Evolutionary conservation across 2,113 vertebrate genomes (phyloP).

Genomic region (Gadus macrocephalus): DNA sequence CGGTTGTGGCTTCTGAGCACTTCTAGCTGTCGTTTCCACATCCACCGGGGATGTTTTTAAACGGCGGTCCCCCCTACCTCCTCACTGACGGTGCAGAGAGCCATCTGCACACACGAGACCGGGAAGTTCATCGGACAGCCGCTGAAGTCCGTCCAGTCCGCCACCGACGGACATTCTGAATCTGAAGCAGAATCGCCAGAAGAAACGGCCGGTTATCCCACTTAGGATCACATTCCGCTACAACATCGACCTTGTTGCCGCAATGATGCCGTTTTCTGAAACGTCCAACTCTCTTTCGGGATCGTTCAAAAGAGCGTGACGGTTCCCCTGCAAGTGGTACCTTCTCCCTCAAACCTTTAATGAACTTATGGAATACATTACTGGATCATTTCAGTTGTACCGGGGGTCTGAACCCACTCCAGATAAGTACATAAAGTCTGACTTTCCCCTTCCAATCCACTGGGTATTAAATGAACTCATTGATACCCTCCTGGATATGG

Average conservation of each 20-base stretch:
- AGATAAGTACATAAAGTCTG: too few species aligned
- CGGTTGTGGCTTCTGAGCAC: neutral
- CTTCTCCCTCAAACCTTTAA: too few species aligned
- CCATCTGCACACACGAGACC: conserved; percentile 75
- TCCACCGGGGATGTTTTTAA: neutral
- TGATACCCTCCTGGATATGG: neutral
- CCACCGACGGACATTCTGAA: conserved; percentile 59
- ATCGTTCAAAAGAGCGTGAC: neutral
- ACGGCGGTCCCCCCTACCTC: conserved; percentile 70
- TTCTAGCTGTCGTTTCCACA: neutral
- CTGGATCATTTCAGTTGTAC: too few species aligned
- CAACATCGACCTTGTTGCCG: too few species aligned
- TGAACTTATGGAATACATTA: too few species aligned
- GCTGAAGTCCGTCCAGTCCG: conserved; percentile 71
- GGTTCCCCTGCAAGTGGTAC: neutral
- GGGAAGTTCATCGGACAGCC: conserved; percentile 75
- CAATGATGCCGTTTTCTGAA: neutral
- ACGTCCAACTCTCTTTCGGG: too few species aligned
- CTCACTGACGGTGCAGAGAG: conserved; percentile 70
- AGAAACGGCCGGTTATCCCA: neutral
- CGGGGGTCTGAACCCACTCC: too few species aligned
- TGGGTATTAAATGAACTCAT: neutral
- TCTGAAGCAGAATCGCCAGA: conserved; percentile 57
- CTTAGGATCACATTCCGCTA: neutral
- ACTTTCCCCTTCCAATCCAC: too few species aligned